Base-by-base conservation (phyloP, 2,113 vertebrate genomes). In the Rostratula benghalensis region DNA sequence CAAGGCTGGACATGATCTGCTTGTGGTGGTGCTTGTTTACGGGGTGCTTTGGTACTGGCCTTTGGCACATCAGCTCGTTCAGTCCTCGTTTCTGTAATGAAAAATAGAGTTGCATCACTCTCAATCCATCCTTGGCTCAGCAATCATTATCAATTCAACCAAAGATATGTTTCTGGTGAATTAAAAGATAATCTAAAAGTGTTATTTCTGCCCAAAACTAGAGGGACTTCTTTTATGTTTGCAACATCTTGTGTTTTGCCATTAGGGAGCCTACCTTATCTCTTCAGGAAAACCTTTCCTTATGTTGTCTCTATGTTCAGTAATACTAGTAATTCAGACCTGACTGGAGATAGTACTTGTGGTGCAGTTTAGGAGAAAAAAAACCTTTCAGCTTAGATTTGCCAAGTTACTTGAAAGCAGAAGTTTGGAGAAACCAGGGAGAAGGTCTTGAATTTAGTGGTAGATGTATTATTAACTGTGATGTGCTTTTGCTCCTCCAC, bases 11-110 rank as follows among this genome's bases (percentile, higher is more conserved):
- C 28, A 45, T 48, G 65, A 88, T 37, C 23, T 83, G 27, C 64
- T 51, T 7, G 54, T 57, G 21, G 22, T 41, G 61, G 92, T 79
- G 76, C n/a, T 74, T 76, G 70, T 21, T 54, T n/a, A 0, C 7
- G 43, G 15, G 41, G 43, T 25, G 45, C 37, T 65, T 77, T 96
- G 61, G 59, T 94, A 13, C 39, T 70, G 46, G 56, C 27, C 28
- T 0, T 7, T 30, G 80, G 79, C 17, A 84, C 83, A 45, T 91
- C 71, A 87, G 64, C 43, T 48, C 2, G 33, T 92, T 94, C 91
- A 45, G 68, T 88, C 73, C 59, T 97, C 0, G 0, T 92, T 97
- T 97, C 98, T 98, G 89, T 28, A 88, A 68, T 9, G 73, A 92
- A 82, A 63, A 16, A 80, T 56, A 83, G 22, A 67, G 7, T 13